These are phyloP conservation scores for Caenorhabditis macrosperma DNA, from an alignment of 2,888 invertebrate species.

Conservation along the genomic window DNA sequence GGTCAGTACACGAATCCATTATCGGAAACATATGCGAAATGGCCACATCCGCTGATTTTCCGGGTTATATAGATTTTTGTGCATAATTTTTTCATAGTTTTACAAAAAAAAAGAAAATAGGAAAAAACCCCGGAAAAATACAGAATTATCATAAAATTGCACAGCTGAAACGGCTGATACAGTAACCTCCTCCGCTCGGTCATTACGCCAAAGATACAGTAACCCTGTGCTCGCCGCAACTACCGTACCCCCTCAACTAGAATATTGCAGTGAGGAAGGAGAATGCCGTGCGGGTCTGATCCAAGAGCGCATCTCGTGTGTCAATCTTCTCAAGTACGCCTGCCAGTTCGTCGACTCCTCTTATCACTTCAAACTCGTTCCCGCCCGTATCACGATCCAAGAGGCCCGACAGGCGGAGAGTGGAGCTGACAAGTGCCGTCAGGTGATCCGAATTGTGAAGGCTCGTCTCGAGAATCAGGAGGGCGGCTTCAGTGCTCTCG, in stretches of 20 bases:
- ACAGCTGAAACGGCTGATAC: too few relatives aligned
- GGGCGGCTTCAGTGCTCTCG: conserved; percentile 23
- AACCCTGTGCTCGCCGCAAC: too few relatives aligned
- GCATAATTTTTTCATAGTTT: too few relatives aligned
- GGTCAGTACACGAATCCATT: too few relatives aligned
- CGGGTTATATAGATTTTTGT: too few relatives aligned
- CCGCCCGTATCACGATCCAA: conserved; percentile 71
- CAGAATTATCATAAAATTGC: too few relatives aligned
- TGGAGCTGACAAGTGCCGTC: conserved; percentile 78
- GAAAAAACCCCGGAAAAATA: neutral
- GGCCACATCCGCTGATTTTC: too few relatives aligned
- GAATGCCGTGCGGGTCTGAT: conserved; percentile 78
- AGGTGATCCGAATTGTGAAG: conserved; percentile 73
- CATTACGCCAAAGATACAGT: too few relatives aligned
- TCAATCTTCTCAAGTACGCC: conserved; percentile 75
- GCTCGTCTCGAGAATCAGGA: conserved; percentile 56
- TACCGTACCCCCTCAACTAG: too few relatives aligned
- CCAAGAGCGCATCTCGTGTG: conserved; percentile 78
- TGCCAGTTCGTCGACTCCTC: conserved; percentile 76
- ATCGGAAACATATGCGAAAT: too few relatives aligned
- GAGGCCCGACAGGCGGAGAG: conserved; percentile 78
- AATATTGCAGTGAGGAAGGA: conserved; percentile 77
- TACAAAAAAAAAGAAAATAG: too few relatives aligned
- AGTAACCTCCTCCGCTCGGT: too few relatives aligned
- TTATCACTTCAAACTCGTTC: conserved; percentile 73